Conservation (phyloP, 2,797 vertebrate species). For the Girardinus metallicus region DNA sequence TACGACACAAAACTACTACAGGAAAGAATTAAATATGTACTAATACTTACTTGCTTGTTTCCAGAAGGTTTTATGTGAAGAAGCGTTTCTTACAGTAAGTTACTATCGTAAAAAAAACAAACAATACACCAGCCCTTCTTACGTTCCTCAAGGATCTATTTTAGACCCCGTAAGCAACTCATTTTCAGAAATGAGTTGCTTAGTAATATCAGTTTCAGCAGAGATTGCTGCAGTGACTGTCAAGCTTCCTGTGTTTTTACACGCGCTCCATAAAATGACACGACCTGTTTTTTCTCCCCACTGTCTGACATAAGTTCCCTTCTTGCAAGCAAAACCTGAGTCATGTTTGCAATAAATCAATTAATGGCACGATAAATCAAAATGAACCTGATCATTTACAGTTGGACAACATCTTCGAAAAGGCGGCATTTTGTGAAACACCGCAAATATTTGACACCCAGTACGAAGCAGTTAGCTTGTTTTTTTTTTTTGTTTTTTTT, state of each 20-base stretch:
- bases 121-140: background rate
- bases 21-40: background rate
- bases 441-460: too few relatives aligned
- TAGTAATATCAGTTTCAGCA: background rate
- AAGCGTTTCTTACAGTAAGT: background rate
- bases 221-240: background rate
- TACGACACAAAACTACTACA: constrained; percentile 24
- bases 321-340: too few relatives aligned
- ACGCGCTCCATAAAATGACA: background rate
- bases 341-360: too few relatives aligned
- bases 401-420: too few relatives aligned
- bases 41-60: background rate
- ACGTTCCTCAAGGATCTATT: background rate
- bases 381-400: too few relatives aligned
- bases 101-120: background rate
- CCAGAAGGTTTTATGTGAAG: background rate
- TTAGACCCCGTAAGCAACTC: too few relatives aligned
- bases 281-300: background rate
- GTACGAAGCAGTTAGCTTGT: too few relatives aligned
- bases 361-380: too few relatives aligned
- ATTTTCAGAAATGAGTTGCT: background rate
- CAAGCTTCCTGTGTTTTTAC: background rate
- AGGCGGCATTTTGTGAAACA: too few relatives aligned
- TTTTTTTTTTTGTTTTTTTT: too few relatives aligned
- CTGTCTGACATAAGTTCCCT: background rate